Conservation (phyloP, 92 coral and sea anemone genomes). For the Phenganax marumi region DNA sequence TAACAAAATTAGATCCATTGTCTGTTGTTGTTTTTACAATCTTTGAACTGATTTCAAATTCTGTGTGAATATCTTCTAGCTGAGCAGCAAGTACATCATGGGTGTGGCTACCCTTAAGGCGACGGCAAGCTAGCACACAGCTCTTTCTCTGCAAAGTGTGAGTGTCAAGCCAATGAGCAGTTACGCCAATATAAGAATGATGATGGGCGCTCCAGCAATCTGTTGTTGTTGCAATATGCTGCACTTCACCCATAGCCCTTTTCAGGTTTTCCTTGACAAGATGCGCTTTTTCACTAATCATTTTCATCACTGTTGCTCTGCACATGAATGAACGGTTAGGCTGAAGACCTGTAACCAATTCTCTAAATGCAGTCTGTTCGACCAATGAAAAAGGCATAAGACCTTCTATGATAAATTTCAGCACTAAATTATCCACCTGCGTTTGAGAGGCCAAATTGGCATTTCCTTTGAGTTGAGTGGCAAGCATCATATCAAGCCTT, state of each 20-base stretch:
- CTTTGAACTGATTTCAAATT: constrained; percentile 24
- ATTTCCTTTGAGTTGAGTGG: not conserved
- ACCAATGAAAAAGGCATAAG: constrained; percentile 31
- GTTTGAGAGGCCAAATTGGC: constrained; percentile 11
- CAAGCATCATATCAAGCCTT: not conserved
- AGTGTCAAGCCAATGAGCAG: constrained; percentile 20
- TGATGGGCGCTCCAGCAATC: constrained; percentile 14
- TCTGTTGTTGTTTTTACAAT: constrained; percentile 30
- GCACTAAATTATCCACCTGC: constrained; percentile 16
- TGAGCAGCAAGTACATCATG: constrained; percentile 33
- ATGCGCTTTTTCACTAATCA: constrained; percentile 6
- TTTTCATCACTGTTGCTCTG: not conserved
- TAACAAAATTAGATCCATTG: constrained; percentile 23
- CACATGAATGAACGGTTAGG: constrained; percentile 28
- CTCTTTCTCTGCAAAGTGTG: constrained; percentile 16
- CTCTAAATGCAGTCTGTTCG: constrained; percentile 24
- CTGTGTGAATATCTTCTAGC: constrained; percentile 20
- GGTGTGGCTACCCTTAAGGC: constrained; percentile 15
- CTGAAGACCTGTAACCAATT: constrained; percentile 19
- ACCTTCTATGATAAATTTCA: constrained; percentile 12
- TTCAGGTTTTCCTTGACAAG: not conserved
- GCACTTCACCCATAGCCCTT: not conserved
- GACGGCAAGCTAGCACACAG: constrained; percentile 20
- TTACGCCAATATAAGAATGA: constrained; percentile 20
- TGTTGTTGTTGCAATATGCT: constrained; percentile 17